Evolutionary conservation across 1,140 invertebrate genomes (phyloP), one percentile per base, ranked within the genome.

Genomic region (Radopholus similis): DNA sequence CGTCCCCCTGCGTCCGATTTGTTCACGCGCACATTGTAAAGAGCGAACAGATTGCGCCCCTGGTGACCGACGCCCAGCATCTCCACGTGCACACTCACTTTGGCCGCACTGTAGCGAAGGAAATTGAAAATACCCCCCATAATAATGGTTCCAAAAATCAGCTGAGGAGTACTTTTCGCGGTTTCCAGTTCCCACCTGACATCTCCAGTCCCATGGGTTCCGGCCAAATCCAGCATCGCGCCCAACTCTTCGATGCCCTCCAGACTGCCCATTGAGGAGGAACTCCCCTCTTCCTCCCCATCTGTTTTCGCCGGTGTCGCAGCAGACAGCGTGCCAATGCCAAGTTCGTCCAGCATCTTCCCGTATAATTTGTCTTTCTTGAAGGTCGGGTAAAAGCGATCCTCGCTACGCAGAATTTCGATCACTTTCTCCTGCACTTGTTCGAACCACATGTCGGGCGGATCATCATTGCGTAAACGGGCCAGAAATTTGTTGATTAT

Each of bases 21-120:
- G 26, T 78, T 88, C 0, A 94, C 91, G 28, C 89, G 87, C 21
- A 95, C 88, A 1, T 91, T 90, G 83, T 95, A 95, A 62, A 94
- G 89, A 0, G 91, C 92, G 83, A 91, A 94, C 0, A 89, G 88
- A 64, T 86, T 85, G 77, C 90, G 90, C 4, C 90, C 90, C 53
- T 76, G 78, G 38, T 77, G 76, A 2, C 80, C 80, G 26, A 81
- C 73, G 44, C 80, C 81, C 1, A 83, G 68, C 42, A 72, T 81
- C 58, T 77, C 81, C 6, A 83, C 69, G 15, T 23, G 37, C 23
- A 70, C 68, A n/a, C n/a, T n/a, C n/a, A n/a, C n/a, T n/a, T n/a
- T n/a, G n/a, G n/a, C n/a, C n/a, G n/a, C n/a, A n/a, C n/a, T n/a
- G n/a, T n/a, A n/a, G n/a, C n/a, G n/a, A n/a, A n/a, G n/a, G n/a